These are phyloP conservation scores for Anoplophora glabripennis DNA, from an alignment of 1,140 invertebrate genomes.

Conservation along the genomic window DNA sequence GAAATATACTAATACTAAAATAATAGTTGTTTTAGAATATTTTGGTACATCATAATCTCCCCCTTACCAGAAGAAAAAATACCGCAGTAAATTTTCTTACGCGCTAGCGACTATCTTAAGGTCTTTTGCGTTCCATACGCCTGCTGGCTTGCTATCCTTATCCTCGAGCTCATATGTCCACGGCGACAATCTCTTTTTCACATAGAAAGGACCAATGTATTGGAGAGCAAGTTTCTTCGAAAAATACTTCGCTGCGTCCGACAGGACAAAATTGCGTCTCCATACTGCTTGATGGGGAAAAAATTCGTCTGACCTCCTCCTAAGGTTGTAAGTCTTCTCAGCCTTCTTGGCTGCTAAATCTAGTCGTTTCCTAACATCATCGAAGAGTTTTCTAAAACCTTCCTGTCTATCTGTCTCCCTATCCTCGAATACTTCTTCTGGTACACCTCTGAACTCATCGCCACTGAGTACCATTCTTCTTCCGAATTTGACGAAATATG, in stretches of 20 bases:
- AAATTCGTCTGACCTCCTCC: not conserved
- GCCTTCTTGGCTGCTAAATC: not conserved
- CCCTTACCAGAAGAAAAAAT: too few relatives aligned
- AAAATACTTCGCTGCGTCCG: constrained; percentile 19
- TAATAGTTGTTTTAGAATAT: too few relatives aligned
- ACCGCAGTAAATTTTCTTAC: too few relatives aligned
- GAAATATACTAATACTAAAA: too few relatives aligned
- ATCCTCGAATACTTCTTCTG: not conserved
- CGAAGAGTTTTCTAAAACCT: not conserved
- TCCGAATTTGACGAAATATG: constrained; percentile 31
- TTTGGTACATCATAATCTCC: too few relatives aligned
- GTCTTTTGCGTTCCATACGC: constrained; percentile 6
- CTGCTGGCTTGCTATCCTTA: not conserved
- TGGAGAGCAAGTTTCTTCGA: constrained; percentile 17
- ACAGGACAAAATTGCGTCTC: constrained; percentile 15
- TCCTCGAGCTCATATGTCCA: constrained; percentile 15
- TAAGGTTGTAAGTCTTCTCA: not conserved
- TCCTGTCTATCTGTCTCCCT: not conserved
- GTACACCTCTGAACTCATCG: too few relatives aligned
- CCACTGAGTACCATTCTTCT: not conserved
- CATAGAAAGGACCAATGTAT: constrained; percentile 12
- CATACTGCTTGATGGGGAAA: not conserved
- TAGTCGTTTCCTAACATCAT: too few relatives aligned
- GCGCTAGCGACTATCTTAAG: not conserved
- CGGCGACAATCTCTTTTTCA: constrained; percentile 13